Evolutionary conservation across 1,140 invertebrate species (phyloP), one percentile per base, ranked within the genome.

Genomic region (Reticulitermes speratus): DNA sequence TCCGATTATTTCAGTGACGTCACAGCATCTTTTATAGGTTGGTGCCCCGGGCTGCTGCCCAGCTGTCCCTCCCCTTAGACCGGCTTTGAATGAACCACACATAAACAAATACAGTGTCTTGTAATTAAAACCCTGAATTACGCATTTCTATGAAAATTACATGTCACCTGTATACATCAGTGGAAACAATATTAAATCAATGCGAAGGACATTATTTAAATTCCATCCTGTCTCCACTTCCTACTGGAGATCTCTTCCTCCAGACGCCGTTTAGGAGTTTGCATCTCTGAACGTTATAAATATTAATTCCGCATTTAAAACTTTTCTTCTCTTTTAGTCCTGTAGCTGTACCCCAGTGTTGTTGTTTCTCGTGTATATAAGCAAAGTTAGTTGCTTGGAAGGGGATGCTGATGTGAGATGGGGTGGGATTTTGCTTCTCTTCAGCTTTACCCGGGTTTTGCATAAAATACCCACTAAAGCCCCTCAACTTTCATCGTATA

Each of bases 381-480:
- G 59, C 8, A 65, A 65, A 65, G 59, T 65, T 25, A 65, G 59
- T 25, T 65, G 59, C 12, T n/a, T 65, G 59, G 59, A 65, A 65
- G 59, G 59, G 59, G 59, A n/a, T 65, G 59, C 59, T 65, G 59
- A 25, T 65, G 59, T 19, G 59, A 23, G 16, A 65, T 19, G 21
- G 59, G 21, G 14, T 14, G 55, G 55, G 3, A 59, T 59, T 59
- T 59, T 65, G 21, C 59, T 65, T 65, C 59, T 65, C 59, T 84
- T 48, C 38, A 59, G 55, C 84, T 59, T 52, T 84, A 23, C 45
- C 45, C 84, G 84, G 52, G 84, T 84, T 84, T 84, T 52, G 84
- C 84, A 84, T 84, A 84, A 48, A 84, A 84, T 84, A 48, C 84
- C 84, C 84, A 84, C 84, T 84, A 84, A 55, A 84, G 84, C 59